These are phyloP conservation scores for Drosophila phalerata DNA, from an alignment of 2,888 invertebrate genomes.

Conservation along the genomic window DNA sequence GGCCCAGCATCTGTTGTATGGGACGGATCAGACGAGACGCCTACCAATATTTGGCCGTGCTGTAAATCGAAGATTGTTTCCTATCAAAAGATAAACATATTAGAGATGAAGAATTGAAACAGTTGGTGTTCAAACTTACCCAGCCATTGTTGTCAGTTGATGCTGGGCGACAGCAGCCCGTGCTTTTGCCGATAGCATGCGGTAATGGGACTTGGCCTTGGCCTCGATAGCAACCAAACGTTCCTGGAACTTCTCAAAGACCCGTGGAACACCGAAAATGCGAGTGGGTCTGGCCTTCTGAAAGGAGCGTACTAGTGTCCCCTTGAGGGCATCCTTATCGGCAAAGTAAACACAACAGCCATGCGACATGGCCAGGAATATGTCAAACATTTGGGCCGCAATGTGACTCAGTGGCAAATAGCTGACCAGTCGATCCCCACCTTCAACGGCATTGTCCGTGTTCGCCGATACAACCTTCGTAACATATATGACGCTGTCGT, in stretches of 20 bases:
- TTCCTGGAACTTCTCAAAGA: constrained; percentile 97
- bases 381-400: constrained; percentile 92
- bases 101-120: neutral
- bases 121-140: constrained; percentile 81
- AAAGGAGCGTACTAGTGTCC: constrained; percentile 90
- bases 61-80: constrained; percentile 46
- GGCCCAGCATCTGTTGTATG: constrained; percentile 91
- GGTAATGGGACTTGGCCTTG: constrained; percentile 89
- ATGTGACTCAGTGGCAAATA: constrained; percentile 96
- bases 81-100: constrained; percentile 20
- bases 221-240: constrained; percentile 91
- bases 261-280: constrained; percentile 94
- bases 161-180: constrained; percentile 88
- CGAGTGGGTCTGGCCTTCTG: constrained; percentile 91
- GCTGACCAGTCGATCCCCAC: constrained; percentile 89
- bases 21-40: constrained; percentile 89
- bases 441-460: constrained; percentile 86
- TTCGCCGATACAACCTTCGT: constrained; percentile 86
- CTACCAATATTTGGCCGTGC: constrained; percentile 71
- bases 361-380: constrained; percentile 86
- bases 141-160: constrained; percentile 87
- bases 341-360: constrained; percentile 90
- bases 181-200: constrained; percentile 89
- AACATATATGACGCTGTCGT: constrained; percentile 93
- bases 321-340: constrained; percentile 94